Base-by-base conservation (phyloP, 2,888 invertebrate species). In the Xylocampa areola region DNA sequence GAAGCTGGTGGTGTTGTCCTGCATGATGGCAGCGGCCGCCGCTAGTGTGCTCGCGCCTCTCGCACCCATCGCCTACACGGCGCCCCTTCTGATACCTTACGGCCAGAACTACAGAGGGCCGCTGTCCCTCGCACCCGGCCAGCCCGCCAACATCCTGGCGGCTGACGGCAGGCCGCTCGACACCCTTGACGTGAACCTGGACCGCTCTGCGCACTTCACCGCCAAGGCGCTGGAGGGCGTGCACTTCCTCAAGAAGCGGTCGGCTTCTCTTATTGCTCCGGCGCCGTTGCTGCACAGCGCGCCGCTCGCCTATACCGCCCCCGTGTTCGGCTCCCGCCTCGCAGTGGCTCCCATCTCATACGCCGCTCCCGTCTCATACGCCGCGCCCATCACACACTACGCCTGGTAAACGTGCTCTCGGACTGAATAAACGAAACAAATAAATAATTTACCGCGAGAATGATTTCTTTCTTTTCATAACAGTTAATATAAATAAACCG, bases 1-100 rank as follows among this genome's bases (percentile, higher is more conserved):
- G 86, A 93, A 93, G 82, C 86, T 94, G 94, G 94, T 95, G 94
- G 95, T 95, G 87, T 95, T 96, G 91, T 95, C 94, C 81, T 95
- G 95, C 89, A 82, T 95, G 77, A 73, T 95, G 86, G 95, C 95
- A 69, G 89, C 94, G 70, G 95, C 92, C 71, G 90, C 92, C 59
- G 95, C 95, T 16, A 62, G 78, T 32, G 68, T 73, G 23, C 16
- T 81, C 2, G 51, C 50, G 5, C 68, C 69, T 4, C 49, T 66
- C 48, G 61, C 76, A 14, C 76, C 81, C 5, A 17, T 73, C 19
- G 78, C 80, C 5, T 77, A 76, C 62, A 41, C 66, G 36, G 53
- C 73, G 30, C 70, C 87, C 0, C 37, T 81, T 11, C 37, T 82
- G 48, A 66, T 81, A 30, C 84, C 85, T 63, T 62, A 40, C 14